Evolutionary conservation across 2,113 vertebrate species (phyloP).

Genomic region (Taurulus bubalis): DNA sequence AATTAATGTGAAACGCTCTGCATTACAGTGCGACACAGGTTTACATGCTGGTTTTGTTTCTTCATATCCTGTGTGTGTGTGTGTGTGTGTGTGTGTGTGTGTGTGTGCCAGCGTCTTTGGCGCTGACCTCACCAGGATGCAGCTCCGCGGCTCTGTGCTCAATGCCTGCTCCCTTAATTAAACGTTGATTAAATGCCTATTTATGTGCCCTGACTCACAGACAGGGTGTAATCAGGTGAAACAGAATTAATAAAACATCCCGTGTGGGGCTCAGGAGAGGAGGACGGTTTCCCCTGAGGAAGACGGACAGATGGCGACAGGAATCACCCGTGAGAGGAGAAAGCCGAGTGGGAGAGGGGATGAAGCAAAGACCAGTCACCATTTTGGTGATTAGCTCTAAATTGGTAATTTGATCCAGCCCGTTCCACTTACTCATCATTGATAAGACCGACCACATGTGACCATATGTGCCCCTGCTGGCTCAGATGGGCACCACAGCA

Average conservation of each 20-base stretch:
- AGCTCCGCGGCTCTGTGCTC: conserved; percentile 35
- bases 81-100: background rate
- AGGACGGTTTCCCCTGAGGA: conserved; percentile 69
- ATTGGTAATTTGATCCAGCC: conserved; percentile 82
- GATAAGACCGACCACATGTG: conserved; percentile 68
- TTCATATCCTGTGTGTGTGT: background rate
- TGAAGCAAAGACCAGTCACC: conserved; percentile 70
- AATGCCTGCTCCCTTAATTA: conserved; percentile 61
- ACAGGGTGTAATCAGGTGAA: conserved; percentile 82
- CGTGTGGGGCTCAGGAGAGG: conserved; percentile 56
- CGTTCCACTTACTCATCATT: conserved; percentile 80
- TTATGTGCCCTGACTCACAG: conserved; percentile 74
- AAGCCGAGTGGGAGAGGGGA: conserved; percentile 64
- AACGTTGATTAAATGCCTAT: conserved; percentile 85
- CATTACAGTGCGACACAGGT: background rate
- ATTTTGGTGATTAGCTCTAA: conserved; percentile 79
- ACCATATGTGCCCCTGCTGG: conserved; percentile 68
- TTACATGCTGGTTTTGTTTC: background rate
- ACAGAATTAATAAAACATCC: conserved; percentile 83
- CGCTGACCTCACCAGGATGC: conserved; percentile 54
- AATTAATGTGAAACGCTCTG: background rate
- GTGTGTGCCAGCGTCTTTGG: conserved; percentile 4
- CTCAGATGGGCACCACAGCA: conserved; percentile 35
- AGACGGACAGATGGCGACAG: conserved; percentile 77
- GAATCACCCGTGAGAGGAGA: conserved; percentile 63